phyloP scores from a whole-genome alignment of 1,140 invertebrate species.

The Aphidius ervi region DNA sequence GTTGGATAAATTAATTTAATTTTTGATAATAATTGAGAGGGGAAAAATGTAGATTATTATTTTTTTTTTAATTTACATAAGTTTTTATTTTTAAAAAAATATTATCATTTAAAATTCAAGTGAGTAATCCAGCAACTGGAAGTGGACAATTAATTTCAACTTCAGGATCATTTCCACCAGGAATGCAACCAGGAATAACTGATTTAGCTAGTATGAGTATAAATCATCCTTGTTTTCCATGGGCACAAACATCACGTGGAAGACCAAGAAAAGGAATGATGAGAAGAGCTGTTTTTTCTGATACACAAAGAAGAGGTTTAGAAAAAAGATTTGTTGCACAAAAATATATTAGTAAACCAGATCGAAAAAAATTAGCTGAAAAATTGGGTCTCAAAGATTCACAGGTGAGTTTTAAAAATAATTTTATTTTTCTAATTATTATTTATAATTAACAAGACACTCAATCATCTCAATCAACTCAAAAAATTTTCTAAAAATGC shows the following conservation, averaged over 20 bases:
- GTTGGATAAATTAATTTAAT: no score
- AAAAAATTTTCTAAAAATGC: no score
- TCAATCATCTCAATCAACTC: no score
- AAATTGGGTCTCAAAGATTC: conserved; percentile 93
- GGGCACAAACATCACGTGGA: conserved; percentile 72
- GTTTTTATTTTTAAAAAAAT: no score
- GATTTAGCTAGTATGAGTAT: conserved; percentile 45
- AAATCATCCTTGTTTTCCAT: conserved; percentile 61
- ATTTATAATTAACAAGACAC: no score
- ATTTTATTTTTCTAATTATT: no score
- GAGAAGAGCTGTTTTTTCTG: conserved; percentile 86
- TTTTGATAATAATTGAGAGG: no score
- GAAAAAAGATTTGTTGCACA: conserved; percentile 95
- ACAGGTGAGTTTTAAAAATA: conserved; percentile 59
- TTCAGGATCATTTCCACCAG: conserved; percentile 58
- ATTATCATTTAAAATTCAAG: conserved; percentile 6
- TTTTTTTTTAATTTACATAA: no score
- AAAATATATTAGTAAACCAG: conserved; percentile 97
- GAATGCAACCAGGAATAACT: conserved; percentile 40
- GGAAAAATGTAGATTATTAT: background rate
- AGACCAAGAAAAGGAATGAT: conserved; percentile 92
- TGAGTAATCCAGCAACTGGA: conserved; percentile 36
- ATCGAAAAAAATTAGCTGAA: conserved; percentile 92
- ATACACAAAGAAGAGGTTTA: conserved; percentile 88
- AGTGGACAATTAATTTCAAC: conserved; percentile 45